A percentile compares a stretch with the other conserved stretches of the same genome.
These are phyloP conservation scores for Lycophotia porphyrea DNA, from an alignment of 2,888 invertebrate species.

Conservation along the genomic window DNA sequence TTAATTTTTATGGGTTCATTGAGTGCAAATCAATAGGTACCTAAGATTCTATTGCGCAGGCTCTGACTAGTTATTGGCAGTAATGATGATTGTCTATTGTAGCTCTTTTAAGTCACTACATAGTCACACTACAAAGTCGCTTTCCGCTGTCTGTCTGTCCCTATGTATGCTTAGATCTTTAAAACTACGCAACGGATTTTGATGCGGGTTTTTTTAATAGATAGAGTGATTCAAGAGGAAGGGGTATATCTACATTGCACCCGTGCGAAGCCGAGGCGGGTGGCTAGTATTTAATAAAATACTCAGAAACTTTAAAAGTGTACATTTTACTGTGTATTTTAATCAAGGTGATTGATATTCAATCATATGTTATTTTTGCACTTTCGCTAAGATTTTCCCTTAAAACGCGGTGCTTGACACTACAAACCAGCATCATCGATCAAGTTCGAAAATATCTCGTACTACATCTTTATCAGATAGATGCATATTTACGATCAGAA, in stretches of 20 bases:
- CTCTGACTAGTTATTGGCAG: not conserved
- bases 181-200: too few relatives aligned
- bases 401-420: not conserved
- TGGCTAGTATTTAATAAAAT: too few relatives aligned
- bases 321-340: not conserved
- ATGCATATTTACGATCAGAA: slow-evolving; percentile 19
- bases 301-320: not conserved
- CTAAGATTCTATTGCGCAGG: not conserved
- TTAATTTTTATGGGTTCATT: not conserved
- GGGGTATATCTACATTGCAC: too few relatives aligned
- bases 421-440: slow-evolving; percentile 24
- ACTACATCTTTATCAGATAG: slow-evolving; percentile 18
- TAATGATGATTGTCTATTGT: not conserved
- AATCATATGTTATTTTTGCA: not conserved
- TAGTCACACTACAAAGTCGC: too few relatives aligned
- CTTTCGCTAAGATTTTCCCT: too few relatives aligned
- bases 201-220: too few relatives aligned
- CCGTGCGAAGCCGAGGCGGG: too few relatives aligned
- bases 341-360: not conserved
- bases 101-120: not conserved
- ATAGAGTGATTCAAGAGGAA: too few relatives aligned
- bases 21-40: not conserved
- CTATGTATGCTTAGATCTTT: too few relatives aligned
- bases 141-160: too few relatives aligned
- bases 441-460: slow-evolving; percentile 17